Conservation (phyloP, 2,113 vertebrate species). For the Tetrax tetrax region DNA sequence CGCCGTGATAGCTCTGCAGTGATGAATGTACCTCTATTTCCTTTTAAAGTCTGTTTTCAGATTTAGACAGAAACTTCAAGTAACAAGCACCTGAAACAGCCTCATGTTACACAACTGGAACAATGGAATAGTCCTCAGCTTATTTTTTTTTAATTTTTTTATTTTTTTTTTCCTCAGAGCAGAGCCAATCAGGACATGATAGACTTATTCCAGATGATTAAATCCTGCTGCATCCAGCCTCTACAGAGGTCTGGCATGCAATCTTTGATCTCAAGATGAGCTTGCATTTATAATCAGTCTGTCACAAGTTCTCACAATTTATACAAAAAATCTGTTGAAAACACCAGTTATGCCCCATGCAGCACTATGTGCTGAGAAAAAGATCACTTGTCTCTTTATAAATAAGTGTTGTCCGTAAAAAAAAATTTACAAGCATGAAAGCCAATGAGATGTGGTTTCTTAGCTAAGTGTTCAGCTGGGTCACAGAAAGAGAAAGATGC, state of each 20-base stretch:
- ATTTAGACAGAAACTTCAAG: neutral
- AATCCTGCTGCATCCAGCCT: neutral
- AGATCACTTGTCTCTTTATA: neutral
- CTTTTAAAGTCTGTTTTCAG: neutral
- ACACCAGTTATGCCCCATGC: neutral
- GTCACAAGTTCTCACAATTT: neutral
- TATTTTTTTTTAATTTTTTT: neutral
- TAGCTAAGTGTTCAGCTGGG: neutral
- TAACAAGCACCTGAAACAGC: neutral
- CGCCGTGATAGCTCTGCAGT: neutral
- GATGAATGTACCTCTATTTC: neutral
- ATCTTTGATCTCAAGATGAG: neutral
- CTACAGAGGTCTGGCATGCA: neutral
- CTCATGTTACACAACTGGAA: rapidly evolving
- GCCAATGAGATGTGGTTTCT: neutral
- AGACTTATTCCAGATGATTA: neutral
- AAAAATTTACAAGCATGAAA: neutral
- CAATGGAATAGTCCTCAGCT: neutral
- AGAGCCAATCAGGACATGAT: neutral
- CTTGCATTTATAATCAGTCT: neutral
- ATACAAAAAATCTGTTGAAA: neutral
- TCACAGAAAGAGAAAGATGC: neutral
- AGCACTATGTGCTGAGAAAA: neutral
- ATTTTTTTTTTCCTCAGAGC: neutral
- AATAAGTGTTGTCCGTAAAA: neutral